Base-by-base conservation (phyloP, 2,888 invertebrate genomes). In the Diaprepes abbreviatus region DNA sequence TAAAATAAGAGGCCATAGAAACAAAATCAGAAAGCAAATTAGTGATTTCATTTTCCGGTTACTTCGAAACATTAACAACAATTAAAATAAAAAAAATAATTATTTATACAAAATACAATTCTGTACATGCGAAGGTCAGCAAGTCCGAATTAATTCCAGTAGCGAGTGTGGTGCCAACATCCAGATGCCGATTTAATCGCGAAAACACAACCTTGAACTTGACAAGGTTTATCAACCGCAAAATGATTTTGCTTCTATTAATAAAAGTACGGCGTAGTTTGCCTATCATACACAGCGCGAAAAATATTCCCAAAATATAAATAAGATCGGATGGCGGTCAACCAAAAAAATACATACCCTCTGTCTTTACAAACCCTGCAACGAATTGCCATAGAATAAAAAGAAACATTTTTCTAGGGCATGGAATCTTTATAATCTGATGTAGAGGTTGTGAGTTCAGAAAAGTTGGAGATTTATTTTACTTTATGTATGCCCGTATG, bases 221-320 rank as follows among this genome's bases (percentile, higher is more conserved):
- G 81, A 48, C 71, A 74, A 78, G 78, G 82, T 82, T 81, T 81
- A 83, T 83, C 83, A 83, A 82, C 81, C 82, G 81, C 78, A 73
- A 74, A 75, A 74, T 75, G 76, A 74, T 75, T 78, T 76, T 31
- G 74, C 71, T 75, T 57, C 68, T 66, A 72, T 72, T 74, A 74
- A 75, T 76, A 76, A 79, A 75, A 78, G 74, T 79, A 74, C 77
- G 78, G 73, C 79, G 80, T 73, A 78, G 73, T 77, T 75, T 45
- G 28, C 24, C 12, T 24, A 45, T 24, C n/a, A 12, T 45, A 45
- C 45, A 24, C 45, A 24, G 45, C 24, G 45, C 12, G 45, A 45
- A 21, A 45, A 45, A 24, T 2, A 45, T 45, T n/a, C 24, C 45
- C 17, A 45, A 36, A 21, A 33, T 40, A 40, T 40, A 4, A n/a